phyloP scores from a whole-genome alignment of 30 jellyfish, hydroid and myxozoan genomes.

The Clytia hemisphaerica region DNA sequence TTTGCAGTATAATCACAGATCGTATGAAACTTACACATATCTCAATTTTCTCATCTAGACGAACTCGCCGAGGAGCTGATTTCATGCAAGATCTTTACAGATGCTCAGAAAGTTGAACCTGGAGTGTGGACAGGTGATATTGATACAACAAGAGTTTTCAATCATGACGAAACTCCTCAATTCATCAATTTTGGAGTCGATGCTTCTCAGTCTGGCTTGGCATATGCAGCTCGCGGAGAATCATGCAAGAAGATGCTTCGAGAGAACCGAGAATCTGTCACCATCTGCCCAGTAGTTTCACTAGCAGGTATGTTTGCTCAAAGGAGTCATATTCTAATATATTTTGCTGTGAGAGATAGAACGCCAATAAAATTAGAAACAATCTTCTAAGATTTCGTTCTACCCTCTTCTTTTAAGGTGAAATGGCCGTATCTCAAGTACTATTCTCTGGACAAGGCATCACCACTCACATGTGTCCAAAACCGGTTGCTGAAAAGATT shows the following conservation, averaged over 20 bases:
- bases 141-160: not conserved
- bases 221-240: conserved; percentile 10
- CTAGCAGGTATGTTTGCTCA: not conserved
- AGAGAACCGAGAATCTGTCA: not conserved
- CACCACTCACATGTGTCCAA: not conserved
- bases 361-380: too few relatives aligned
- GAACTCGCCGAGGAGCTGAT: not conserved
- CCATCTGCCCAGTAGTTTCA: too few relatives aligned
- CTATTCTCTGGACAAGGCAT: conserved; percentile 9
- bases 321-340: too few relatives aligned
- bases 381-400: too few relatives aligned
- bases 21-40: too few relatives aligned
- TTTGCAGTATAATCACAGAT: too few relatives aligned
- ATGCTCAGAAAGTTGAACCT: conserved; percentile 1
- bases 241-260: not conserved
- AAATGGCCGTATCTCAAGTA: not conserved
- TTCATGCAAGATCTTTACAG: not conserved
- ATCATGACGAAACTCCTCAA: conserved; percentile 5
- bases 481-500: conserved; percentile 4
- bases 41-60: not conserved
- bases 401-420: not conserved
- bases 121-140: conserved; percentile 13
- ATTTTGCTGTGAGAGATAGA: too few relatives aligned
- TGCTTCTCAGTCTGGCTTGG: not conserved
- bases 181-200: conserved; percentile 8